Evolutionary conservation across 1,140 invertebrate species (phyloP).

Genomic region (Drosophila ironensis): DNA sequence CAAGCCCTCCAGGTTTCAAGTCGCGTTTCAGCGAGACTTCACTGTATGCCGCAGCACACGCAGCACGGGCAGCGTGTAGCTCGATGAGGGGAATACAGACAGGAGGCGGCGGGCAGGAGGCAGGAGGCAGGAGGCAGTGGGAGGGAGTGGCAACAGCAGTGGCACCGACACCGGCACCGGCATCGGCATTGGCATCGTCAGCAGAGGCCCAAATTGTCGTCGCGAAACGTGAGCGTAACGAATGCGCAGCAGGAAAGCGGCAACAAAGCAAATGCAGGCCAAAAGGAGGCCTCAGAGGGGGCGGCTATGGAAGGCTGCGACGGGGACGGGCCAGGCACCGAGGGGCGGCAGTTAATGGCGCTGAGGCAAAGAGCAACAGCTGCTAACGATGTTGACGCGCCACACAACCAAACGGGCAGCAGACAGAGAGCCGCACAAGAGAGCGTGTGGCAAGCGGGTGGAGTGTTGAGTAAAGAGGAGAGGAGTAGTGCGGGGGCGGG

Average conservation of each 20-base stretch:
- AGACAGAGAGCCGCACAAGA: slow-evolving; percentile 14
- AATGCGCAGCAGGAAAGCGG: slow-evolving; percentile 58
- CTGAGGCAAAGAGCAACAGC: slow-evolving; percentile 69
- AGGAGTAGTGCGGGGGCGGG: background rate
- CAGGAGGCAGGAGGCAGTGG: slow-evolving; percentile 1
- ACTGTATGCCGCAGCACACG: slow-evolving; percentile 31
- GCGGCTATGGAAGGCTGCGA: background rate
- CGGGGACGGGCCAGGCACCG: background rate
- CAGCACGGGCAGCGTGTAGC: too few species aligned
- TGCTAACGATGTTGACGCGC: slow-evolving; percentile 76
- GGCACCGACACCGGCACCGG: background rate
- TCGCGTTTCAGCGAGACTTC: background rate
- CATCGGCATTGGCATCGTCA: slow-evolving; percentile 1
- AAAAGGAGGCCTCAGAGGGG: slow-evolving; percentile 13
- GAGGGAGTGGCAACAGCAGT: slow-evolving; percentile 14
- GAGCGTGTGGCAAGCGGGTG: too few species aligned
- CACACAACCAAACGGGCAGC: slow-evolving; percentile 31
- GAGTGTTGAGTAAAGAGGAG: too few species aligned
- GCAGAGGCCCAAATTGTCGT: slow-evolving; percentile 50
- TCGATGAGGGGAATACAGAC: too few species aligned
- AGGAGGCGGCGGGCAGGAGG: too few species aligned
- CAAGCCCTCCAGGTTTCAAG: background rate
- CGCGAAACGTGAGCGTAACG: slow-evolving; percentile 66
- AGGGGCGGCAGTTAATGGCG: slow-evolving; percentile 36
- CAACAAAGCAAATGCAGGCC: slow-evolving; percentile 68